phyloP scores from a whole-genome alignment of 2,797 vertebrate genomes.

The Heliangelus exortis region DNA sequence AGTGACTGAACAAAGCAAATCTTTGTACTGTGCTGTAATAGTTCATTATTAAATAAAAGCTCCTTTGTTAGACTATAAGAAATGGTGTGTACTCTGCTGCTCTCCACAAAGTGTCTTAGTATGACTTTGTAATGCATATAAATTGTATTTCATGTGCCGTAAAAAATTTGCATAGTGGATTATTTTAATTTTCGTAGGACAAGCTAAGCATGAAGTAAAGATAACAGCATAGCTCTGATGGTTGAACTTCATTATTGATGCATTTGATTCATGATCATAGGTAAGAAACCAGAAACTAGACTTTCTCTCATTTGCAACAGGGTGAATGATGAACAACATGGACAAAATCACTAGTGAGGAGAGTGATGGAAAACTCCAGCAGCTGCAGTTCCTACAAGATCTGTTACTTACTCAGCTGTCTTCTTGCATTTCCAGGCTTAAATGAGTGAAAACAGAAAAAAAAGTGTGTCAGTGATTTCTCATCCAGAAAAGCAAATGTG shows the following conservation, averaged over 20 bases:
- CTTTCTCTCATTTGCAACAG: neutral
- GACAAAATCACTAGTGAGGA: neutral
- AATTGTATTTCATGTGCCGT: neutral
- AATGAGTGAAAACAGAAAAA: conserved; percentile 30
- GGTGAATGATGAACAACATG: neutral
- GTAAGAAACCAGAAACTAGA: rapidly evolving
- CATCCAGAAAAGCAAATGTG: neutral
- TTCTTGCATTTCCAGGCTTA: conserved; percentile 22
- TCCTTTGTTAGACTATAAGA: conserved; percentile 47
- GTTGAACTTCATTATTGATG: neutral
- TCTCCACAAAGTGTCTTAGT: neutral
- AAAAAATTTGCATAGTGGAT: neutral
- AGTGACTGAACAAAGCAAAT: conserved; percentile 60
- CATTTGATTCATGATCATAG: neutral
- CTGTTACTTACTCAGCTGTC: neutral
- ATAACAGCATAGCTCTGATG: neutral
- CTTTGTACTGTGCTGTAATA: conserved; percentile 58
- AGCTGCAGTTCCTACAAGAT: neutral
- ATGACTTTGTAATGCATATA: conserved; percentile 16
- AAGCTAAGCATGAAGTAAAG: neutral
- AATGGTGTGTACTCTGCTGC: neutral
- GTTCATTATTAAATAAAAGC: conserved; percentile 47
- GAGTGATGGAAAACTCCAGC: neutral
- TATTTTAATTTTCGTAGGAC: neutral
- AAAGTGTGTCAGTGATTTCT: neutral